Evolutionary conservation across 2,888 invertebrate species (phyloP).

Genomic region (Sphecodes monilicornis): DNA sequence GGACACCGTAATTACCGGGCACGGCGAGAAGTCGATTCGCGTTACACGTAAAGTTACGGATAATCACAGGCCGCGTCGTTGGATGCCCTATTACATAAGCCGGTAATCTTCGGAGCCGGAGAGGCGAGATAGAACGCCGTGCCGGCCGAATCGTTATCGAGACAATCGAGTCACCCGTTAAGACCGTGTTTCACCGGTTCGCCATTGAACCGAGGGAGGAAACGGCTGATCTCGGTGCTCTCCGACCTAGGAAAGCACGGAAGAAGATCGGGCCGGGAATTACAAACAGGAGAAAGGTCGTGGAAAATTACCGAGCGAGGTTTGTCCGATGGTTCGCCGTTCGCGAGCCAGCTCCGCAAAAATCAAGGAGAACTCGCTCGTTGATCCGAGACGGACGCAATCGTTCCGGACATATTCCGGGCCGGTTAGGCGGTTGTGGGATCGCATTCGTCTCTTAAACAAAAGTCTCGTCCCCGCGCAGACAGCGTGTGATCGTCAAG

Average conservation of each 20-base stretch:
- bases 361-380: neutral
- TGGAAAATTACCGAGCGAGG: neutral
- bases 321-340: neutral
- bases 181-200: neutral
- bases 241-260: neutral
- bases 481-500: slow-evolving; percentile 63
- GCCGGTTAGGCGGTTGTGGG: slow-evolving; percentile 46
- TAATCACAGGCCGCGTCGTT: slow-evolving; percentile 32
- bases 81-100: slow-evolving; percentile 43
- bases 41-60: slow-evolving; percentile 44
- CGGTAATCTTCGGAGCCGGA: slow-evolving; percentile 23
- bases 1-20: slow-evolving; percentile 37
- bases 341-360: neutral
- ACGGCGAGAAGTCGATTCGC: slow-evolving; percentile 23
- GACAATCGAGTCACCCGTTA: neutral
- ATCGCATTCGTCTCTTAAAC: slow-evolving; percentile 53
- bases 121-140: neutral
- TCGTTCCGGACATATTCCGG: too few relatives aligned
- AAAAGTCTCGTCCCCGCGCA: slow-evolving; percentile 23
- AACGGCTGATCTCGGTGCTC: neutral
- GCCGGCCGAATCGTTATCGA: slow-evolving; percentile 11
- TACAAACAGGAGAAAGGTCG: neutral
- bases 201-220: neutral
- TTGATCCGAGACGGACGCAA: slow-evolving; percentile 31
- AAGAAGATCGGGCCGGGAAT: neutral